These are phyloP conservation scores for Piezodorus guildinii DNA, from an alignment of 1,140 invertebrate genomes.

Conservation along the genomic window DNA sequence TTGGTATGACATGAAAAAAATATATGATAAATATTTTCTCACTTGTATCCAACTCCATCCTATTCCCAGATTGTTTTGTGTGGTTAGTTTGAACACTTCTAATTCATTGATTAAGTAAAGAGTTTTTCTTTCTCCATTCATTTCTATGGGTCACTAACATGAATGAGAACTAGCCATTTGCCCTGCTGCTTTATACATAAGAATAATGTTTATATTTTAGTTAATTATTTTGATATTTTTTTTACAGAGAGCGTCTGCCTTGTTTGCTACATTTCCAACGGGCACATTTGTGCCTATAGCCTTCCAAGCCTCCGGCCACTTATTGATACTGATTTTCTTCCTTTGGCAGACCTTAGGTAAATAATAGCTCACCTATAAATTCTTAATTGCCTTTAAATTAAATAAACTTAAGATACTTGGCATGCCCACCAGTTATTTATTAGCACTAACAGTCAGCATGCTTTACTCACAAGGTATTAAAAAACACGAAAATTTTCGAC, in stretches of 20 bases:
- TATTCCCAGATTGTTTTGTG: too few relatives aligned
- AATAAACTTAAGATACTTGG: conserved; percentile 6
- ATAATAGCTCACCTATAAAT: conserved; percentile 28
- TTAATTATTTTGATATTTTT: background rate
- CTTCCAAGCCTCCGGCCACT: conserved; percentile 83
- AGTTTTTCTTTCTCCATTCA: too few relatives aligned
- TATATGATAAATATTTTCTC: too few relatives aligned
- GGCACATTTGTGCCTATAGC: conserved; percentile 83
- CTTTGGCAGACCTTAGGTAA: conserved; percentile 86
- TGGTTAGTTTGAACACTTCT: too few relatives aligned
- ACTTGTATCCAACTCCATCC: too few relatives aligned
- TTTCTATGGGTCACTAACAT: too few relatives aligned
- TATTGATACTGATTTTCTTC: conserved; percentile 86
- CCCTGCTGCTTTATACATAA: too few relatives aligned
- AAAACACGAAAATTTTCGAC: conserved; percentile 9
- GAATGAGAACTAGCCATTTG: too few relatives aligned
- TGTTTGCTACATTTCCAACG: conserved; percentile 85
- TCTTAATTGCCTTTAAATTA: conserved; percentile 1
- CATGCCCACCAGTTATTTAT: conserved; percentile 9
- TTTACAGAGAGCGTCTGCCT: conserved; percentile 84
- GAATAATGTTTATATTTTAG: too few relatives aligned
- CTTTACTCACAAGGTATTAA: conserved; percentile 1
- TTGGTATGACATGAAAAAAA: too few relatives aligned
- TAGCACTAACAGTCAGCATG: conserved; percentile 6
- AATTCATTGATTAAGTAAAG: too few relatives aligned